Conservation (phyloP, 2,797 vertebrate genomes). For the Coccyzus lansbergi region DNA sequence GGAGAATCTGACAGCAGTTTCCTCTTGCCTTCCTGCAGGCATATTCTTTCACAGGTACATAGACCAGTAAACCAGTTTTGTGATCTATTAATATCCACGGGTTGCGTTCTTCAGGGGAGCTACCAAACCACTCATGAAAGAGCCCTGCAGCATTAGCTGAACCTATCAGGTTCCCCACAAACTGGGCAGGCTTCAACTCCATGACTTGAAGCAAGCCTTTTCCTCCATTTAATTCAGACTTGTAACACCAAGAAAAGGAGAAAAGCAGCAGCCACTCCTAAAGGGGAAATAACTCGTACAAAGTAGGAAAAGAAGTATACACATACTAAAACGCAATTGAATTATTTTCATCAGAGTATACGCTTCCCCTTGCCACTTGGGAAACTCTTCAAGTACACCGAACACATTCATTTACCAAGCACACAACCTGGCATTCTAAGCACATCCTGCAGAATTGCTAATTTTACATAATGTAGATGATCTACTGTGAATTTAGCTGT, state of each 20-base stretch:
- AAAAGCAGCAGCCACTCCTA: neutral
- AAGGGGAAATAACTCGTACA: neutral
- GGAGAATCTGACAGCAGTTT: neutral
- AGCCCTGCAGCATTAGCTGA: neutral
- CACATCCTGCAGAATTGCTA: neutral
- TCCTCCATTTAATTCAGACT: neutral
- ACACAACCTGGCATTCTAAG: accelerated
- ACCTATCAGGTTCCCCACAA: neutral
- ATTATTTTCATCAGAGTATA: accelerated
- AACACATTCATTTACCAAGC: neutral
- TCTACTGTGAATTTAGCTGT: neutral
- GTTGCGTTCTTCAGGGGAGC: neutral
- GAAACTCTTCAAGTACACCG: neutral
- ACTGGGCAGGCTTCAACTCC: neutral
- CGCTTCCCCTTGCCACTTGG: neutral
- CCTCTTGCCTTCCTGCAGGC: neutral
- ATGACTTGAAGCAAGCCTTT: neutral
- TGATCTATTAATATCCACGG: neutral
- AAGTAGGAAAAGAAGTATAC: neutral
- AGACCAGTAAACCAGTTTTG: neutral
- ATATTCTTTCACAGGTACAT: neutral
- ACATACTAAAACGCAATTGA: neutral
- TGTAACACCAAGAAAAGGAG: neutral
- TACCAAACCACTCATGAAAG: neutral
- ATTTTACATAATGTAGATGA: neutral